These are phyloP conservation scores for Leucozona laternaria DNA, from an alignment of 2,888 invertebrate genomes.

Conservation along the genomic window DNA sequence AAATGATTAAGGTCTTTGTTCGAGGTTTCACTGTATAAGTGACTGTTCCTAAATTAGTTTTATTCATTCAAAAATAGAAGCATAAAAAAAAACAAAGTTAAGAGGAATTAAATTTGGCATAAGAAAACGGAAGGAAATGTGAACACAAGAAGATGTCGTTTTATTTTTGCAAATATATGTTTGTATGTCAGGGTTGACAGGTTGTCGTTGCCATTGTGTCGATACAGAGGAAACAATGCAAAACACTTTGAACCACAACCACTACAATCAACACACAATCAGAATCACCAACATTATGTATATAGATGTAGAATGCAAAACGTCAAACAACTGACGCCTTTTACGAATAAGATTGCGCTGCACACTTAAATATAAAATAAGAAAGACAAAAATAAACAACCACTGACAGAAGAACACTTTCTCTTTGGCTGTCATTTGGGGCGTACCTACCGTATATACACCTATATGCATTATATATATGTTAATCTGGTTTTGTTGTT, in stretches of 20 bases:
- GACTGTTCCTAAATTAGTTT: conserved; percentile 23
- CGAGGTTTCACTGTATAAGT: not conserved
- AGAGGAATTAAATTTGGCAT: conserved; percentile 51
- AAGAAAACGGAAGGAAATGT: conserved; percentile 58
- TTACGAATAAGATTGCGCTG: conserved; percentile 2
- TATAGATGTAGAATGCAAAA: conserved; percentile 26
- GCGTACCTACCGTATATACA: not conserved
- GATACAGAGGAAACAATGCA: conserved; percentile 29
- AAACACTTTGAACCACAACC: conserved; percentile 16
- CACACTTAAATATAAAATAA: not conserved
- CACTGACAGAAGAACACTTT: conserved; percentile 54
- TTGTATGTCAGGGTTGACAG: conserved; percentile 59
- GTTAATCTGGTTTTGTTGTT: conserved; percentile 7
- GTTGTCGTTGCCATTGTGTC: conserved; percentile 17
- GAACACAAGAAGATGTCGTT: conserved; percentile 16
- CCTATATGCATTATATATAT: not conserved
- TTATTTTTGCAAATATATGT: conserved; percentile 25
- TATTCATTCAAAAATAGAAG: conserved; percentile 13
- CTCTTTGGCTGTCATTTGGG: conserved; percentile 41
- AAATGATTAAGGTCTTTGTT: conserved; percentile 30
- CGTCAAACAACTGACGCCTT: conserved; percentile 51
- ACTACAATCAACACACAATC: not conserved
- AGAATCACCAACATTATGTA: conserved; percentile 7
- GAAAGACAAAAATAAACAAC: conserved; percentile 11
- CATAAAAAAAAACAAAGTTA: not conserved